phyloP scores from a whole-genome alignment of 2,888 invertebrate species.

The Brenthis daphne region DNA sequence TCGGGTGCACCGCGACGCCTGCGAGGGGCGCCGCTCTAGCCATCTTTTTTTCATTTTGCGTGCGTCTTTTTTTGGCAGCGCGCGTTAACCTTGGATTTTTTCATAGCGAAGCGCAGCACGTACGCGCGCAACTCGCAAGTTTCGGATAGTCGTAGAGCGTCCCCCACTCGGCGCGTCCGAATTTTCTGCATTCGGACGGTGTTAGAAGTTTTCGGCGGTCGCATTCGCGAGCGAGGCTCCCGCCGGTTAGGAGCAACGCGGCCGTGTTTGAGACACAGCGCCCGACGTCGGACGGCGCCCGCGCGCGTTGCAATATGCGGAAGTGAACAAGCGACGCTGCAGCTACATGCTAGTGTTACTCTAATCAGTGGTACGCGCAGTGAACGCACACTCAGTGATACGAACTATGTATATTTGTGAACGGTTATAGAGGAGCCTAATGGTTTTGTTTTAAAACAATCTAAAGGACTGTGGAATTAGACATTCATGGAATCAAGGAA shows the following conservation, averaged over 20 bases:
- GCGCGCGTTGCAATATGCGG: conserved; percentile 77
- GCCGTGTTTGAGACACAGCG: conserved; percentile 46
- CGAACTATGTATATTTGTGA: conserved; percentile 77
- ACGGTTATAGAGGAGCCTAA: conserved; percentile 64
- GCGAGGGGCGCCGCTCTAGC: conserved; percentile 74
- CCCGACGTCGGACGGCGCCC: conserved; percentile 49
- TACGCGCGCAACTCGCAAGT: conserved; percentile 78
- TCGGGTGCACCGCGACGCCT: conserved; percentile 70
- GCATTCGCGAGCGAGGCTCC: conserved; percentile 79
- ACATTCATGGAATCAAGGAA: conserved; percentile 77
- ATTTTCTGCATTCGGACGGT: conserved; percentile 80
- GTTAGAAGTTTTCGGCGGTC: conserved; percentile 79
- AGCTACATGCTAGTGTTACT: conserved; percentile 61
- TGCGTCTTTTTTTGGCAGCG: conserved; percentile 82
- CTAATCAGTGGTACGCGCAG: conserved; percentile 43
- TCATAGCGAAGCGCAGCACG: conserved; percentile 81
- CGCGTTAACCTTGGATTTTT: conserved; percentile 81
- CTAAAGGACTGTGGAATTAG: conserved; percentile 73
- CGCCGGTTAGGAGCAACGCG: conserved; percentile 69
- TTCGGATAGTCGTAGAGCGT: conserved; percentile 80
- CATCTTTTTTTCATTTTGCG: conserved; percentile 79
- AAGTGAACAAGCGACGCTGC: conserved; percentile 68
- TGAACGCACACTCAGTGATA: conserved; percentile 45
- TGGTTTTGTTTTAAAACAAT: conserved; percentile 65
- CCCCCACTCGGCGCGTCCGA: conserved; percentile 80